Conservation (phyloP, 2,113 vertebrate species). For the Lasiurus cinereus region DNA sequence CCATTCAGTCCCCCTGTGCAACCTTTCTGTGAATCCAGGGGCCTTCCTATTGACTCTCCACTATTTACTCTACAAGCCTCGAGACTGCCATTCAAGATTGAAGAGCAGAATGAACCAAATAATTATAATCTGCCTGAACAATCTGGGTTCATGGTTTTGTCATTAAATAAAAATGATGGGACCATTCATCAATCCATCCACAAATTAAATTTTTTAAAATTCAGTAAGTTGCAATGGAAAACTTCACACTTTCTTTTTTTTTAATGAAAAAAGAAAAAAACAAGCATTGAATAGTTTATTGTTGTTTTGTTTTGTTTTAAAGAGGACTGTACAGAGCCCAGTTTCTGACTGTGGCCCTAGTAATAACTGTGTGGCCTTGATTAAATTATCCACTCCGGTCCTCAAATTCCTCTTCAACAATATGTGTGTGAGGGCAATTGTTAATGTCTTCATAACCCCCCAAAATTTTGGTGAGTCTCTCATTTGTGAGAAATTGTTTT, state of each 20-base stretch:
- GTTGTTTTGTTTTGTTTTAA: neutral
- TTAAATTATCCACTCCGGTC: neutral
- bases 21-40: conserved; percentile 59
- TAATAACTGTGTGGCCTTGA: neutral
- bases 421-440: neutral
- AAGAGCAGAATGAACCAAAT: conserved; percentile 65
- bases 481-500: neutral
- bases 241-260: neutral
- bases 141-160: neutral
- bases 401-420: neutral
- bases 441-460: neutral
- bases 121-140: neutral
- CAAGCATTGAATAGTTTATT: neutral
- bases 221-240: neutral
- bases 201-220: conserved; percentile 9
- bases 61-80: conserved; percentile 23
- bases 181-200: neutral
- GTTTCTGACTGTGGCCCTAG: neutral
- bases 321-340: neutral
- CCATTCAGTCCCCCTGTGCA: conserved; percentile 75
- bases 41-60: conserved; percentile 69
- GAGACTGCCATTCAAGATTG: conserved; percentile 74
- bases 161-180: neutral
- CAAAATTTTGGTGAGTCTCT: neutral
- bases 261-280: neutral